A percentile compares a stretch with the other conserved stretches of the same genome.
These are phyloP conservation scores for Perca flavescens DNA, from an alignment of 2,113 vertebrate species.

Conservation along the genomic window DNA sequence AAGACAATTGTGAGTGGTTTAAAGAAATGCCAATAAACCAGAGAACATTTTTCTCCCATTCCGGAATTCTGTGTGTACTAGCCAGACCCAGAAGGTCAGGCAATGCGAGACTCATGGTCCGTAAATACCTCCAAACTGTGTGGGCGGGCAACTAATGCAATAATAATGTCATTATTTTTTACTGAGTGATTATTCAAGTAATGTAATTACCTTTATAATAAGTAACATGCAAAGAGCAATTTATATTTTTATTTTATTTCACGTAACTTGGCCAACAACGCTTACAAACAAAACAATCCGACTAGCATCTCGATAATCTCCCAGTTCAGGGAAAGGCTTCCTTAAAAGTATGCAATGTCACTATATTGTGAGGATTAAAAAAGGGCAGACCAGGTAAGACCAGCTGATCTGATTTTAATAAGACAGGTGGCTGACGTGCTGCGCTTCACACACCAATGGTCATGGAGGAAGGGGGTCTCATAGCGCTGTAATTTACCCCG, in stretches of 20 bases:
- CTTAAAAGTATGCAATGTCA: background rate
- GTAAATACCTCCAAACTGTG: background rate
- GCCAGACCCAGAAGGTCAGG: too few relatives aligned
- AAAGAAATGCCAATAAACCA: too few relatives aligned
- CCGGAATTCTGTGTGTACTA: too few relatives aligned
- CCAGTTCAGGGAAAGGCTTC: background rate
- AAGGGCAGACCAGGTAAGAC: conserved; percentile 14
- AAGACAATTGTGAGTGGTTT: too few relatives aligned
- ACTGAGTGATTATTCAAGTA: background rate
- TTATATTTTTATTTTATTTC: background rate
- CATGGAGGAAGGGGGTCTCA: conserved; percentile 40
- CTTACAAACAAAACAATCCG: background rate
- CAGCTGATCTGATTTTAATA: conserved; percentile 38
- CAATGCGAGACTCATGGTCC: background rate
- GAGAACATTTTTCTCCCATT: too few relatives aligned
- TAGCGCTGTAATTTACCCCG: conserved; percentile 35
- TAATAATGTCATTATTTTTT: background rate
- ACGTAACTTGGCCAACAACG: background rate
- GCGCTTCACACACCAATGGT: conserved; percentile 48
- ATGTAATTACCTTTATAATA: background rate
- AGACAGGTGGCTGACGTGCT: conserved; percentile 10
- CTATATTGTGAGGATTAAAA: background rate
- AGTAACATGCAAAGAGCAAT: background rate
- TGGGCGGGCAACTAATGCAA: background rate
- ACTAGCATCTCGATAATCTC: background rate